Evolutionary conservation across 1,140 invertebrate genomes (phyloP).

Genomic region (Aporrectodea caliginosa): DNA sequence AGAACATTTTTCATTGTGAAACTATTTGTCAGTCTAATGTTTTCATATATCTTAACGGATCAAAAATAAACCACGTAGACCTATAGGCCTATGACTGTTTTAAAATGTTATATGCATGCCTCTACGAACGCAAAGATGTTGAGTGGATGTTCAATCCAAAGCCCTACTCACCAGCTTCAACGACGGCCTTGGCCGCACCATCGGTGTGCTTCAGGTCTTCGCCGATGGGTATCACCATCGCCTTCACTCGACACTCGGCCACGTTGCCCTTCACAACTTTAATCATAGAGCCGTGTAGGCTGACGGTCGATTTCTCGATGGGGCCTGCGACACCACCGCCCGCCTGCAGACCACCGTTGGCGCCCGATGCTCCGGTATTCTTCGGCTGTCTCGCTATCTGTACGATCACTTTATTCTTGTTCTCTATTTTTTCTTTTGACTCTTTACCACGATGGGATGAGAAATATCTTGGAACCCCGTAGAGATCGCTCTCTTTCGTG

Average conservation of each 20-base stretch:
- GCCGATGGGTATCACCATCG: background rate
- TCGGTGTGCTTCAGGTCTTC: background rate
- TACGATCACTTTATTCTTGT: background rate
- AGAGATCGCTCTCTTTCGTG: background rate
- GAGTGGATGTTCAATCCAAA: no score
- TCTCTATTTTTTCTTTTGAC: background rate
- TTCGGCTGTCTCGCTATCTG: background rate
- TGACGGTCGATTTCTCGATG: background rate
- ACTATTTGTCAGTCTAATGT: no score
- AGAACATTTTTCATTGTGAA: no score
- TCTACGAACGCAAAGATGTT: no score
- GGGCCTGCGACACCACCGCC: background rate
- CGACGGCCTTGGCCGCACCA: background rate
- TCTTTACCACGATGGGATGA: background rate
- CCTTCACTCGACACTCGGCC: background rate
- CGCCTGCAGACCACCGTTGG: background rate
- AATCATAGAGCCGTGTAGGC: background rate
- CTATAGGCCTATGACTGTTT: no score
- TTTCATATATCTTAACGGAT: no score
- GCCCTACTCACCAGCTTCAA: background rate
- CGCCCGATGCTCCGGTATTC: background rate
- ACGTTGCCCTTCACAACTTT: background rate
- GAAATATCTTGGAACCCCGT: background rate
- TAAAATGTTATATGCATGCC: no score
- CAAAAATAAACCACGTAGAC: no score